These are phyloP conservation scores for Drosophila paulistorum DNA, from an alignment of 1,140 invertebrate genomes.

Conservation along the genomic window DNA sequence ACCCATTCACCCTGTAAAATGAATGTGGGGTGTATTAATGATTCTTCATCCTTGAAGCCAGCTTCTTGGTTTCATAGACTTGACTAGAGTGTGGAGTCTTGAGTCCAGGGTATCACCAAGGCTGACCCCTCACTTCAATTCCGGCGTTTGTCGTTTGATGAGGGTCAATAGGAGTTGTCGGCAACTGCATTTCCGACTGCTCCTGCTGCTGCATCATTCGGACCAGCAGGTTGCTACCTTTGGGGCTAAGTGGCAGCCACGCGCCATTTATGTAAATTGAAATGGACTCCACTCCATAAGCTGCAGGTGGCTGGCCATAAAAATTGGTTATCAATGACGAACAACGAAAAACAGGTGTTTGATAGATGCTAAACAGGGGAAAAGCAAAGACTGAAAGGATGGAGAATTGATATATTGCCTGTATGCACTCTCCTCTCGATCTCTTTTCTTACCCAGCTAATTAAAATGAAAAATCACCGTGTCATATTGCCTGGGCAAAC, in stretches of 20 bases:
- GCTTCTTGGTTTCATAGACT: too few relatives aligned
- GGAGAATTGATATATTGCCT: conserved; percentile 38
- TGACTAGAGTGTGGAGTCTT: too few relatives aligned
- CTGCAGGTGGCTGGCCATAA: neutral
- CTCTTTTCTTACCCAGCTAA: neutral
- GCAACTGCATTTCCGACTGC: conserved; percentile 26
- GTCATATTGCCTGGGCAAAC: conserved; percentile 68
- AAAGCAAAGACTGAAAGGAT: neutral
- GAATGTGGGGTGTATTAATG: neutral
- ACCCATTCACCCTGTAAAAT: neutral
- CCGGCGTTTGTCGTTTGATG: conserved; percentile 27
- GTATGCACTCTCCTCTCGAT: neutral
- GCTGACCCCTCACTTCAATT: neutral
- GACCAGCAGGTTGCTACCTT: conserved; percentile 41
- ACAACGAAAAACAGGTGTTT: conserved; percentile 35
- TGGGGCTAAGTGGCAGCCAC: conserved; percentile 47
- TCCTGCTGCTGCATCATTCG: conserved; percentile 2
- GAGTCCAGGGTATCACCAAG: neutral
- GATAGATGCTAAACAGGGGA: neutral
- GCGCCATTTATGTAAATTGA: conserved; percentile 60
- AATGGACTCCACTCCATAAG: neutral
- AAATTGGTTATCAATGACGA: conserved; percentile 12
- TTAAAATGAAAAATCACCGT: conserved; percentile 71
- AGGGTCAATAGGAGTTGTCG: conserved; percentile 66
- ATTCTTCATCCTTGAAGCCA: too few relatives aligned